phyloP scores from a whole-genome alignment of 1,140 invertebrate genomes.

The Cheumatopsyche charites region DNA sequence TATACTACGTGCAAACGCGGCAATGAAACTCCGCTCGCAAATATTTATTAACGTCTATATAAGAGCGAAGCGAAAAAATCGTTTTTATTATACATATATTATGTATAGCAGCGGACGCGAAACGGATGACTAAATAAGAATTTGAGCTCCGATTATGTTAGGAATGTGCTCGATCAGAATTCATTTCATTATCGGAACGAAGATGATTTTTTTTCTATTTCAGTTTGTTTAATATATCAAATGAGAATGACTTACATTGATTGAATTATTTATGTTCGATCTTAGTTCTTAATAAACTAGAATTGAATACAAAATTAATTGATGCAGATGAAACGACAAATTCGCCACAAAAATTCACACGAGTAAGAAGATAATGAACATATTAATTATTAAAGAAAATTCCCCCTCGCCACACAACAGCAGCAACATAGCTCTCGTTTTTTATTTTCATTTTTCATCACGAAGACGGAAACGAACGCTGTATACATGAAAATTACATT shows the following conservation, averaged over 20 bases:
- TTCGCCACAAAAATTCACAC: too few relatives aligned
- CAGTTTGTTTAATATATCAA: too few relatives aligned
- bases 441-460: constrained; percentile 17
- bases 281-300: too few relatives aligned
- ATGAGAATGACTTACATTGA: too few relatives aligned
- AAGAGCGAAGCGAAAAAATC: background rate
- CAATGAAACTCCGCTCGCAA: constrained; percentile 43
- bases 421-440: background rate
- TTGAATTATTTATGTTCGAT: too few relatives aligned
- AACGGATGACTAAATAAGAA: too few relatives aligned
- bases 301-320: too few relatives aligned
- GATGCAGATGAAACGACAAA: too few relatives aligned
- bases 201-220: too few relatives aligned
- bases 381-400: constrained; percentile 25
- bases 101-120: background rate
- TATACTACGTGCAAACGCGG: constrained; percentile 47
- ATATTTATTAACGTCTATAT: constrained; percentile 19
- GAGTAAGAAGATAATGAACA: constrained; percentile 13
- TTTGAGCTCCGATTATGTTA: too few relatives aligned
- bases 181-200: too few relatives aligned
- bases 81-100: background rate
- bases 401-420: constrained; percentile 1
- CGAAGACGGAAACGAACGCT: constrained; percentile 15
- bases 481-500: constrained; percentile 18
- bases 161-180: too few relatives aligned